These are phyloP conservation scores for Microcebus tavaratra DNA, from an alignment of 2,113 vertebrate species.

Conservation along the genomic window DNA sequence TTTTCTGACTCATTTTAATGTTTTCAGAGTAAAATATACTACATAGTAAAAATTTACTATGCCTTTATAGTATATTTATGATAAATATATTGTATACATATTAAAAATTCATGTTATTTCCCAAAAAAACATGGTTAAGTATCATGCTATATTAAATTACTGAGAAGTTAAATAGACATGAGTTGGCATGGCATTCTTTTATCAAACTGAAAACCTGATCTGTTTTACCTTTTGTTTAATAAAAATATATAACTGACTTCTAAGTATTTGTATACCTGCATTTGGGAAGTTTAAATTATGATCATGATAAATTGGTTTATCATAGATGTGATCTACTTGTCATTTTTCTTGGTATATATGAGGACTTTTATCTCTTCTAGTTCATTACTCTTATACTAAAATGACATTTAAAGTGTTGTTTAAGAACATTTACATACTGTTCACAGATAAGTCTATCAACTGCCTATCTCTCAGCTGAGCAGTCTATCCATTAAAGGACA, in stretches of 20 bases:
- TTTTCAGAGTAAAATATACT: neutral
- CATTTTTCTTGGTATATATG: neutral
- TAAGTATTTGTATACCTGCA: neutral
- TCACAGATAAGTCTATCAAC: neutral
- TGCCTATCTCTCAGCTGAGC: neutral
- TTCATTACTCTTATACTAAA: constrained; percentile 4
- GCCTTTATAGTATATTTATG: neutral
- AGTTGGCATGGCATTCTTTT: neutral
- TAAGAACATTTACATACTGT: neutral
- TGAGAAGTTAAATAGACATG: neutral
- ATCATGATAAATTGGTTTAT: neutral
- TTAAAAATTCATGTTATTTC: neutral
- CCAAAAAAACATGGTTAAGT: neutral
- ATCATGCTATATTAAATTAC: neutral
- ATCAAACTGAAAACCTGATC: constrained; percentile 5
- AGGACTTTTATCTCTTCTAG: neutral
- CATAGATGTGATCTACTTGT: neutral
- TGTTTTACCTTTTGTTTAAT: constrained; percentile 14
- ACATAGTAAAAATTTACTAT: neutral
- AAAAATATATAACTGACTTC: neutral
- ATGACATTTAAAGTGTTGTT: constrained; percentile 18
- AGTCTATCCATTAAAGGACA: neutral
- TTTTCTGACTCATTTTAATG: neutral
- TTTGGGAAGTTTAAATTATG: constrained; percentile 31
- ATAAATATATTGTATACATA: neutral